Base-by-base conservation (phyloP, 1,140 invertebrate species). In the Prorops nasuta region DNA sequence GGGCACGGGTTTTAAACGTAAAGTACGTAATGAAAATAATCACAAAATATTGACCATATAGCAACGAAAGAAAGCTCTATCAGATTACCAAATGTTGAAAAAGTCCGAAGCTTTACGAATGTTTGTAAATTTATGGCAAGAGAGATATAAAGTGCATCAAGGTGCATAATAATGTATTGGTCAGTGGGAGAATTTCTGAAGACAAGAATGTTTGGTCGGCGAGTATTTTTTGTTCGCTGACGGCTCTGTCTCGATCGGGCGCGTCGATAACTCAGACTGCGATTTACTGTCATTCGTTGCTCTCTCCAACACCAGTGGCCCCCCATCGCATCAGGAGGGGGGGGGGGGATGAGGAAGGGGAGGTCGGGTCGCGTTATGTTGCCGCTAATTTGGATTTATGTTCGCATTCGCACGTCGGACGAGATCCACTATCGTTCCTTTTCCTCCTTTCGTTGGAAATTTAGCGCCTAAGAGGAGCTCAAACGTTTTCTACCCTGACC, bases 341-440 rank as follows among this genome's bases (percentile, higher is more conserved):
- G 12, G 7, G 12, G 3, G 36, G 10, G n/a, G n/a, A 12, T 7
- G 34, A 41, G 14, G 18, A 9, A 20, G 9, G 54, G 54, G 47
- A 19, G 44, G 17, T 39, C 32, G 15, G 37, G 34, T 42, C 46
- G 51, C 53, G 61, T 56, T 64, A 57, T 49, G 51, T 62, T 60
- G 52, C 51, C 61, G 66, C 66, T 69, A 67, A 69, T 69, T 69
- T 69, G 66, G 60, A 69, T 69, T 69, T 69, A 69, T 69, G 64
- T 67, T 66, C 57, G 56, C 55, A 58, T 64, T 66, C 50, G 58
- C 48, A 54, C 56, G 60, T 65, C 49, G 32, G 9, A 39, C 34
- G 38, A 37, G 46, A 49, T 54, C 40, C 28, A 14, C 12, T 35
- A 56, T 44, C 44, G 19, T 10, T 28, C 39, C 43, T 58, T 51